Conservation (phyloP, 2,113 vertebrate genomes). For the Ptyas mucosa region DNA sequence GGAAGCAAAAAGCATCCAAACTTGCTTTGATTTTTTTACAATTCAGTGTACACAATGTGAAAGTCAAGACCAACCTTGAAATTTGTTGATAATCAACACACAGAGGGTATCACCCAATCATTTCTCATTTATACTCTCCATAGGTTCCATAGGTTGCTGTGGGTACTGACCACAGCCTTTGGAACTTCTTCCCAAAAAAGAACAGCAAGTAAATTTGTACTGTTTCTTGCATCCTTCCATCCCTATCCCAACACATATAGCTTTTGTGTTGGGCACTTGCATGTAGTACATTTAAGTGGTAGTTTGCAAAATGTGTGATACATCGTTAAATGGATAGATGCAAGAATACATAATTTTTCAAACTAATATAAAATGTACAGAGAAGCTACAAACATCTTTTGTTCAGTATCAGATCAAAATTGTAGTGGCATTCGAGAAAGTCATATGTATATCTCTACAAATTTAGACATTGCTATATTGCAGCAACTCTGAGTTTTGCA, state of each 20-base stretch:
- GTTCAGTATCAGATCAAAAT: background rate
- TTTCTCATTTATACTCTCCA: background rate
- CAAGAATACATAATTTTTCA: background rate
- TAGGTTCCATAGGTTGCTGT: background rate
- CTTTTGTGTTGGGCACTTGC: background rate
- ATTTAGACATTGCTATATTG: background rate
- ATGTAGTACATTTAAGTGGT: background rate
- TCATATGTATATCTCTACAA: background rate
- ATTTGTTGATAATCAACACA: background rate
- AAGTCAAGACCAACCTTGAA: background rate
- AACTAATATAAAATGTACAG: background rate
- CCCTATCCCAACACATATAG: background rate
- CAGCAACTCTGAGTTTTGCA: background rate
- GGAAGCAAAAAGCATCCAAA: background rate
- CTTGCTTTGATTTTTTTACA: background rate
- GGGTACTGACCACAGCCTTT: background rate
- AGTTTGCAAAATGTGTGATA: background rate
- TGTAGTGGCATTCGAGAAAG: background rate
- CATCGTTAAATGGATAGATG: background rate
- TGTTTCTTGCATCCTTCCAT: background rate
- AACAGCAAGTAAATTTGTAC: background rate
- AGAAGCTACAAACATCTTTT: background rate
- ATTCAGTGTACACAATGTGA: background rate
- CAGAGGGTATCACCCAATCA: background rate
- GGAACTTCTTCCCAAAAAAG: background rate